Conservation (phyloP, 2,113 vertebrate genomes). For the Pungitius pungitius region DNA sequence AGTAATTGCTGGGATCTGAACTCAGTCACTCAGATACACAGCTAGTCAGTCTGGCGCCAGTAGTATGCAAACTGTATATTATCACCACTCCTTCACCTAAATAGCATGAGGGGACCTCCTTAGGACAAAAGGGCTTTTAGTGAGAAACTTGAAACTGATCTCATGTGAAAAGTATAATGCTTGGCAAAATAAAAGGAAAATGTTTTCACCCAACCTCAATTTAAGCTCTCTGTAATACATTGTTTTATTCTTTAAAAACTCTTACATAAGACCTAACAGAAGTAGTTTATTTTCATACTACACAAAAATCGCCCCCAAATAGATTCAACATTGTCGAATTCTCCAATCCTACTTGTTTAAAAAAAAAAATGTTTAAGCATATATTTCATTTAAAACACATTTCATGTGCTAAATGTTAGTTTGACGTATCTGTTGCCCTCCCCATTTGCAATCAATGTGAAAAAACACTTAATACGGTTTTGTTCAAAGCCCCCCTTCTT, state of each 20-base stretch:
- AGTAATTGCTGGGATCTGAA: constrained; percentile 93
- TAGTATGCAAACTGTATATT: constrained; percentile 94
- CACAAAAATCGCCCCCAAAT: not conserved
- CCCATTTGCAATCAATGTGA: constrained; percentile 42
- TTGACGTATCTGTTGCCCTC: constrained; percentile 10
- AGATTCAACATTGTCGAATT: not conserved
- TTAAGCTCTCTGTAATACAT: constrained; percentile 60
- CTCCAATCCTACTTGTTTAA: not conserved
- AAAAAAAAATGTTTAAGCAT: constrained; percentile 2
- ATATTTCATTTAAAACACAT: constrained; percentile 2
- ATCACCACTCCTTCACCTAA: constrained; percentile 95
- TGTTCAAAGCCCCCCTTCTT: constrained; percentile 63
- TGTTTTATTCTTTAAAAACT: constrained; percentile 38
- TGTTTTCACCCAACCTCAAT: constrained; percentile 73
- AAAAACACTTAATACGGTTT: constrained; percentile 50
- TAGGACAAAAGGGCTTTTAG: constrained; percentile 85
- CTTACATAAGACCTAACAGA: not conserved
- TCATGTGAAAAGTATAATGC: constrained; percentile 87
- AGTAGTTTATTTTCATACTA: not conserved
- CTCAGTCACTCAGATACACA: constrained; percentile 91
- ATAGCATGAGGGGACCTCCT: constrained; percentile 86
- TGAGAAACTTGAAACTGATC: constrained; percentile 90
- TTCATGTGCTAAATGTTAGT: not conserved
- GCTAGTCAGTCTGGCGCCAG: constrained; percentile 96
- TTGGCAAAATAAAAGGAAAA: constrained; percentile 78